Conservation (phyloP, 2,113 vertebrate genomes). For the Phoenicopterus ruber region DNA sequence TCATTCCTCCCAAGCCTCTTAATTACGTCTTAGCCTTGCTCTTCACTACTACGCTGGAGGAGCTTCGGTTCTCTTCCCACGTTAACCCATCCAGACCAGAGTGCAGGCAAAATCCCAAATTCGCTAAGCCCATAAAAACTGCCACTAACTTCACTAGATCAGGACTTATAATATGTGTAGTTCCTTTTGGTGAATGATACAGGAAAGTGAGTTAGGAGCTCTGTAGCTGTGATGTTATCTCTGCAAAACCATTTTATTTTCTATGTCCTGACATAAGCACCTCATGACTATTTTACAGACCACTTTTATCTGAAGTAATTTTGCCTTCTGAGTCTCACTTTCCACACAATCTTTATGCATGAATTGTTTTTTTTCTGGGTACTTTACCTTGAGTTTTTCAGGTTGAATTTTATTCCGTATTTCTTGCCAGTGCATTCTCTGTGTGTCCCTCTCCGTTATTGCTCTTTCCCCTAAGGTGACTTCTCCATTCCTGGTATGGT, state of each 20-base stretch:
- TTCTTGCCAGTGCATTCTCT: background rate
- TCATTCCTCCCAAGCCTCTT: background rate
- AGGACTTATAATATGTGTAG: background rate
- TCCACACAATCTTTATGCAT: background rate
- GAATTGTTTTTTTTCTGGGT: background rate
- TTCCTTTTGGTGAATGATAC: background rate
- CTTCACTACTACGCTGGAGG: background rate
- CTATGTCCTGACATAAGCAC: background rate
- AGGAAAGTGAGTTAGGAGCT: background rate
- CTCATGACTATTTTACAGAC: background rate
- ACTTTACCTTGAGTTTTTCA: background rate
- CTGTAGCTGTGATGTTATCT: background rate
- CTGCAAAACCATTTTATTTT: background rate
- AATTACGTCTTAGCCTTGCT: background rate
- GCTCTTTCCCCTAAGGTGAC: background rate
- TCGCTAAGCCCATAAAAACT: background rate
- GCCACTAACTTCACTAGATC: background rate
- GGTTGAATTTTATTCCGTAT: background rate
- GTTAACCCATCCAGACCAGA: background rate
- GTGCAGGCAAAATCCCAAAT: background rate
- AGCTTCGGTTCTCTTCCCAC: background rate
- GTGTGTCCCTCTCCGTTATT: background rate
- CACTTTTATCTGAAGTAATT: background rate
- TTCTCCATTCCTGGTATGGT: background rate
- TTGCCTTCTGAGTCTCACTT: background rate